Conservation (phyloP, 2,797 vertebrate genomes). For the Prunella strophiata region DNA sequence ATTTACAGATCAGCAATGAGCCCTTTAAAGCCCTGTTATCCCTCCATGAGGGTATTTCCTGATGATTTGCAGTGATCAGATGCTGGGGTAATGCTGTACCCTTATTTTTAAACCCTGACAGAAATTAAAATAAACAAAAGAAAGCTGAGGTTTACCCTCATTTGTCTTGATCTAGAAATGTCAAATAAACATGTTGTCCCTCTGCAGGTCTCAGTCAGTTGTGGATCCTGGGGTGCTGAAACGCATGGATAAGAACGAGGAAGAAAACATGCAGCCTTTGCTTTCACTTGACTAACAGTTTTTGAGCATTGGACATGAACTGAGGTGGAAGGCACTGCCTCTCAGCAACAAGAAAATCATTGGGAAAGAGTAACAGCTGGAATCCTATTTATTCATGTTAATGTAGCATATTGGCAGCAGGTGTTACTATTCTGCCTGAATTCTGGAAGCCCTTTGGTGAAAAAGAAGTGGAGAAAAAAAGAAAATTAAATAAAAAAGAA, state of each 20-base stretch:
- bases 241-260: constrained; percentile 90
- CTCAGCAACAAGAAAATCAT: constrained; percentile 64
- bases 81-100: neutral
- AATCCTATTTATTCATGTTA: constrained; percentile 73
- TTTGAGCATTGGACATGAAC: constrained; percentile 41
- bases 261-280: constrained; percentile 98
- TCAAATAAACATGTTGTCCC: constrained; percentile 41
- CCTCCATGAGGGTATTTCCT: neutral
- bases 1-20: neutral
- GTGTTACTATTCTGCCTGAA: constrained; percentile 71
- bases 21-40: neutral
- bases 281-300: constrained; percentile 92
- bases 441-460: constrained; percentile 66
- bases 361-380: constrained; percentile 69
- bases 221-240: constrained; percentile 96
- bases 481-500: constrained; percentile 28
- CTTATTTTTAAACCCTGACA: neutral
- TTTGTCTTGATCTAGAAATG: constrained; percentile 30
- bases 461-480: constrained; percentile 58
- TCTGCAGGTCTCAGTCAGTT: constrained; percentile 93
- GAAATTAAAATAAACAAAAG: neutral
- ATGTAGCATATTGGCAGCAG: constrained; percentile 78
- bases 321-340: constrained; percentile 64
- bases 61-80: neutral
- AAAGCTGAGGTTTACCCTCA: neutral